phyloP scores from a whole-genome alignment of 2,113 vertebrate species.

The Anas platyrhynchos region DNA sequence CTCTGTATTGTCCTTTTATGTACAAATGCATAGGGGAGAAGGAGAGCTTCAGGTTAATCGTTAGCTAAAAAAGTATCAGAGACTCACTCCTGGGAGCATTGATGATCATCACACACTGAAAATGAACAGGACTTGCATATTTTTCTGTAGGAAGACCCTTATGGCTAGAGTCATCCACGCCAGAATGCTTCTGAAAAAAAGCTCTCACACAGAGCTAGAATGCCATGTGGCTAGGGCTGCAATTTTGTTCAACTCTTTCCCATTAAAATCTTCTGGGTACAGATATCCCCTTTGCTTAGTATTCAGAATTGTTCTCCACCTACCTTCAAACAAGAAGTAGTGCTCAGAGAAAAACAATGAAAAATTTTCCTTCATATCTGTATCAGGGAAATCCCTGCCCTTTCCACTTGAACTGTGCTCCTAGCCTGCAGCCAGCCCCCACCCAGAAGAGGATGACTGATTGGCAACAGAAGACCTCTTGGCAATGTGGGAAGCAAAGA shows the following conservation, averaged over 20 bases:
- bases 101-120: neutral
- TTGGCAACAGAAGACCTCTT: neutral
- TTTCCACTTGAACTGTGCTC: neutral
- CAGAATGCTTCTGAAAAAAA: slow-evolving; percentile 22
- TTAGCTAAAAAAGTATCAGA: slow-evolving; percentile 38
- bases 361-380: neutral
- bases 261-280: neutral
- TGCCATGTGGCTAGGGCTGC: neutral
- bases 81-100: neutral
- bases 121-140: slow-evolving; percentile 37
- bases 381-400: neutral
- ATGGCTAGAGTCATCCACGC: neutral
- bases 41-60: slow-evolving; percentile 49
- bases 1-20: slow-evolving; percentile 2
- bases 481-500: neutral
- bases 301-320: neutral
- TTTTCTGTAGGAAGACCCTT: slow-evolving; percentile 23
- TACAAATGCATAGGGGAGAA: neutral
- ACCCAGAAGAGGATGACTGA: neutral
- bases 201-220: neutral
- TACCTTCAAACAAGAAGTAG: neutral
- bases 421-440: neutral
- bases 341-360: neutral
- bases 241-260: neutral
- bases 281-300: neutral